Evolutionary conservation across 1,140 invertebrate species (phyloP).

Genomic region (Heterodera carotae): DNA sequence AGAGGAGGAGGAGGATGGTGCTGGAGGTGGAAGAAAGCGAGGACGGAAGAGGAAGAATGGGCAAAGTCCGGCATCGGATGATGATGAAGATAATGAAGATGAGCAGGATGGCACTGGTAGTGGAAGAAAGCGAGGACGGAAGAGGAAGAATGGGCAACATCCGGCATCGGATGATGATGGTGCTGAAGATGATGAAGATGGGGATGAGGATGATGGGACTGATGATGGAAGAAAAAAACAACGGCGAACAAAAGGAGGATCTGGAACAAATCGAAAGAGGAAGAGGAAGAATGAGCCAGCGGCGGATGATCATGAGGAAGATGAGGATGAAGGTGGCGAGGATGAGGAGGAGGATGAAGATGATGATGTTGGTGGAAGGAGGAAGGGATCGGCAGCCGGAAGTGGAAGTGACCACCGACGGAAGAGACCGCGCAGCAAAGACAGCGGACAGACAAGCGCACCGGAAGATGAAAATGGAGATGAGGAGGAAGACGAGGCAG

Average conservation of each 20-base stretch:
- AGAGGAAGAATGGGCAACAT: not conserved
- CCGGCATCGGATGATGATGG: too few species aligned
- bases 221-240: too few species aligned
- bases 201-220: not conserved
- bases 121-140: not conserved
- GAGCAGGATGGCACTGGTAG: not conserved
- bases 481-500: not conserved
- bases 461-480: not conserved
- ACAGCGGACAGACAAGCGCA: not conserved
- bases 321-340: not conserved
- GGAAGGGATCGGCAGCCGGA: too few species aligned
- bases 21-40: not conserved
- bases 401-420: too few species aligned
- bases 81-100: not conserved
- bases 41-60: not conserved
- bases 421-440: not conserved
- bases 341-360: not conserved
- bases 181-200: too few species aligned
- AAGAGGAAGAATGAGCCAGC: not conserved
- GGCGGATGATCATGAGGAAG: too few species aligned
- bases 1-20: not conserved
- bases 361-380: not conserved
- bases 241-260: not conserved
- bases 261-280: not conserved
- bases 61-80: not conserved